Base-by-base conservation (phyloP, 2,113 vertebrate genomes). In the Protomyctophum bolini region DNA sequence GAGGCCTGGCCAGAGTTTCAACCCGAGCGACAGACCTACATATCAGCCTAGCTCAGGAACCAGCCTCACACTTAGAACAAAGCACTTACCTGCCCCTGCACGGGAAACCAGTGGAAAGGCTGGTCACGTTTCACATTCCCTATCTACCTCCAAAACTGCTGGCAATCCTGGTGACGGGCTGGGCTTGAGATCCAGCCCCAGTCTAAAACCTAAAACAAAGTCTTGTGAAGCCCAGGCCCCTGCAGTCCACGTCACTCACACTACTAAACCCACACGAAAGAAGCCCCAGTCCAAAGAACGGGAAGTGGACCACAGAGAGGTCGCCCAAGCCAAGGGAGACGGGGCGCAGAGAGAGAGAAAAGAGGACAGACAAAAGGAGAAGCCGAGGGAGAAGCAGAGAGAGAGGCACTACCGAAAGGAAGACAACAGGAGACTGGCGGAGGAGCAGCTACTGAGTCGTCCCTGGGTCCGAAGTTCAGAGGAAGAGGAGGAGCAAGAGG, bases 371-470 rank as follows among this genome's bases (percentile, higher is more conserved):
- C 76, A 74, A 46, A 70, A 46, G 72, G 75, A 82, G 54, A 73
- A 78, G 55, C 81, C 55, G 56, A 62, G 62, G 66, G 71, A 59
- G 57, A 57, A 28, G 7, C 68, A 57, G 21, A 41, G 72, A 84
- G 60, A 79, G 80, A 72, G 4, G 33, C 33, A 41, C 33, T 3
- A 6, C 33, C 33, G 33, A 41, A 89, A 83, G 76, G 86, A 88
- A 83, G 87, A 88, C 74, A 89, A 88, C 74, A 89, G 69, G 82
- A 94, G 92, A 89, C 93, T 93, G 93, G 91, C 92, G 87, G 91
- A 93, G 79, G 92, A 92, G 90, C 92, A 93, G 86, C 77, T 92
- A 10, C 70, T 82, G 75, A 93, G 90, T 83, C 90, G 75, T 10
- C 87, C 86, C 81, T 92, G 92, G 92, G 85, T 91, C 77, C 83